Evolutionary conservation across 2,888 invertebrate genomes (phyloP).

Genomic region (Chrysopilus asiliformis): DNA sequence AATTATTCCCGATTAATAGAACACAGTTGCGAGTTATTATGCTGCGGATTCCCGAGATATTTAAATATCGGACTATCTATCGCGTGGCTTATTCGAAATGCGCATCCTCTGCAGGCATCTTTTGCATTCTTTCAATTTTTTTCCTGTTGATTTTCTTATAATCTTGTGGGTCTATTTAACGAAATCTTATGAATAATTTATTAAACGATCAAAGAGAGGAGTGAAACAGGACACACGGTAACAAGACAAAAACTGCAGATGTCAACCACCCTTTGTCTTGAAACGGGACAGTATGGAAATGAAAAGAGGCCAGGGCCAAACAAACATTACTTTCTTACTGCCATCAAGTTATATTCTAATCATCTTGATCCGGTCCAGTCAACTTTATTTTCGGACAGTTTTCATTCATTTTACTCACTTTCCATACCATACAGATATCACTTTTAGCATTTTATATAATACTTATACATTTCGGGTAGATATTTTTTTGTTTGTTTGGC

Average conservation of each 20-base stretch:
- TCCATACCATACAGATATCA: no score
- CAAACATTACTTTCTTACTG: no score
- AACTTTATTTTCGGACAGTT: neutral
- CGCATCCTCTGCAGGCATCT: neutral
- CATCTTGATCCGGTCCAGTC: neutral
- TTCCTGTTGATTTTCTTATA: neutral
- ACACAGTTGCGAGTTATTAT: no score
- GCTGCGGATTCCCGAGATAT: no score
- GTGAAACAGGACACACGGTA: neutral
- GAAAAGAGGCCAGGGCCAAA: no score
- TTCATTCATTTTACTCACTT: no score
- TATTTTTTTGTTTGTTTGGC: no score
- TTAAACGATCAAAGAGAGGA: neutral
- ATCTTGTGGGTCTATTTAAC: conserved; percentile 3
- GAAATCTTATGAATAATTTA: conserved; percentile 11
- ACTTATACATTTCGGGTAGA: no score
- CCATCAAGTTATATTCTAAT: neutral
- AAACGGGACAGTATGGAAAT: conserved; percentile 5
- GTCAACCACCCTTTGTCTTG: conserved; percentile 4
- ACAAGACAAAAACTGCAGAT: conserved; percentile 3
- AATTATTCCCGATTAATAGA: no score
- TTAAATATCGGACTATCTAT: neutral
- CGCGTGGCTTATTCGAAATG: neutral
- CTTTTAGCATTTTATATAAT: no score
- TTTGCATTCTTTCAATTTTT: neutral